Conservation (phyloP, 2,797 vertebrate genomes). For the Aselliscus stoliczkanus region DNA sequence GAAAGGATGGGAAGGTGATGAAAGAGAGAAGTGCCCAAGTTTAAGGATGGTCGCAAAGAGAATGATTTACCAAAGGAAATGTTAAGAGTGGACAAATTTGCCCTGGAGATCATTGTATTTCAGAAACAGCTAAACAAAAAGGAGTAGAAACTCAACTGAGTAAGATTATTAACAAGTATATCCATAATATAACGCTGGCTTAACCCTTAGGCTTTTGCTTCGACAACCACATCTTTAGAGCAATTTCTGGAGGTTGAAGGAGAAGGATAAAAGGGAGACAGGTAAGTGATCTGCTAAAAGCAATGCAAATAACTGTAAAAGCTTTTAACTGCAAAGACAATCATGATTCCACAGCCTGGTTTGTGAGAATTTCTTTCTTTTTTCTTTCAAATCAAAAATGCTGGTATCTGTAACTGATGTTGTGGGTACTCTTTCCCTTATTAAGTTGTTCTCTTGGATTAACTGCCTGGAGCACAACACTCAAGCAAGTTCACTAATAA, state of each 20-base stretch:
- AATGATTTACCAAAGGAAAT: background rate
- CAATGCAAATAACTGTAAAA: background rate
- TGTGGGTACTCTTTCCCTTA: background rate
- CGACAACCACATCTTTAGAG: background rate
- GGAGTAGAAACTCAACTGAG: background rate
- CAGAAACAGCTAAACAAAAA: background rate
- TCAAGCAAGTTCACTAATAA: background rate
- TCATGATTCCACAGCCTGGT: background rate
- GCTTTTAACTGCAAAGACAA: background rate
- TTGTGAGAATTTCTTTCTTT: background rate
- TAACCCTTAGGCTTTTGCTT: background rate
- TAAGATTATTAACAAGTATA: background rate
- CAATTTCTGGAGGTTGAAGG: background rate
- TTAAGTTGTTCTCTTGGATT: background rate
- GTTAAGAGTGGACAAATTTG: background rate
- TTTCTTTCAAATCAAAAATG: background rate
- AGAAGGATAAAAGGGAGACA: background rate
- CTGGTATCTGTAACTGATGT: background rate
- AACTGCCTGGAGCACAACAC: background rate
- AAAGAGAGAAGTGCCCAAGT: background rate
- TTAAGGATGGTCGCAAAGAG: background rate
- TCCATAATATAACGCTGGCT: background rate
- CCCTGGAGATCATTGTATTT: background rate
- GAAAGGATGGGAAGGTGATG: background rate
- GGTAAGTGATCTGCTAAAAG: background rate